Conservation (phyloP, 2,797 vertebrate species). For the Hippoglossus hippoglossus region DNA sequence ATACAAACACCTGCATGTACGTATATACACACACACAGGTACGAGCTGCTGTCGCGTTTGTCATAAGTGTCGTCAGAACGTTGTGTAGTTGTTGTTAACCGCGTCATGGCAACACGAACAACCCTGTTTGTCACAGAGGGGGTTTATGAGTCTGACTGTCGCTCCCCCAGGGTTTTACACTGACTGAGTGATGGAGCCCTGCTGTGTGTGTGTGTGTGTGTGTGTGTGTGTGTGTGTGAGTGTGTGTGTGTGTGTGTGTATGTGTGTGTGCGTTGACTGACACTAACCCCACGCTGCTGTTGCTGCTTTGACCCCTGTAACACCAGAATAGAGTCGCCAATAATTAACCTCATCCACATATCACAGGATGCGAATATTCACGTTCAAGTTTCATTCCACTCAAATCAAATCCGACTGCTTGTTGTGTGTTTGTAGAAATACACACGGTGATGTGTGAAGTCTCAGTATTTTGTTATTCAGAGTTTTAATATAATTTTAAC, state of each 20-base stretch:
- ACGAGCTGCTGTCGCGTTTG: slow-evolving; percentile 19
- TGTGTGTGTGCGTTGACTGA: slow-evolving; percentile 56
- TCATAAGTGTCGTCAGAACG: slow-evolving; percentile 22
- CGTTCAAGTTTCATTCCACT: too few relatives aligned
- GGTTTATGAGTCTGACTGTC: slow-evolving; percentile 57
- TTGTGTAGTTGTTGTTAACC: slow-evolving; percentile 44
- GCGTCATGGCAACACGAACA: slow-evolving; percentile 57
- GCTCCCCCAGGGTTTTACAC: slow-evolving; percentile 62
- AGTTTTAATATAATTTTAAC: too few relatives aligned
- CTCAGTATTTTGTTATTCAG: too few relatives aligned
- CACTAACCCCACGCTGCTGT: slow-evolving; percentile 58
- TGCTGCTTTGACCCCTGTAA: slow-evolving; percentile 67
- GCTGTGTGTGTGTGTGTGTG: slow-evolving; percentile 54
- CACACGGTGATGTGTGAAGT: too few relatives aligned
- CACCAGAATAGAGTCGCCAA: slow-evolving; percentile 54
- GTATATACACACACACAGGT: slow-evolving; percentile 12
- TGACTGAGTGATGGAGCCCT: slow-evolving; percentile 62
- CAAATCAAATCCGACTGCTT: too few relatives aligned
- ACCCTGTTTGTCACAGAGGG: slow-evolving; percentile 39
- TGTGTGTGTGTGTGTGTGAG: slow-evolving; percentile 33
- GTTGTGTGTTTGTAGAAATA: too few relatives aligned
- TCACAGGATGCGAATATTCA: background rate
- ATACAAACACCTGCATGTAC: background rate
- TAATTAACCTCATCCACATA: slow-evolving; percentile 56
- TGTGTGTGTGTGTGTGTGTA: slow-evolving; percentile 30